phyloP scores from a whole-genome alignment of 2,113 vertebrate species.

The Pungitius pungitius region DNA sequence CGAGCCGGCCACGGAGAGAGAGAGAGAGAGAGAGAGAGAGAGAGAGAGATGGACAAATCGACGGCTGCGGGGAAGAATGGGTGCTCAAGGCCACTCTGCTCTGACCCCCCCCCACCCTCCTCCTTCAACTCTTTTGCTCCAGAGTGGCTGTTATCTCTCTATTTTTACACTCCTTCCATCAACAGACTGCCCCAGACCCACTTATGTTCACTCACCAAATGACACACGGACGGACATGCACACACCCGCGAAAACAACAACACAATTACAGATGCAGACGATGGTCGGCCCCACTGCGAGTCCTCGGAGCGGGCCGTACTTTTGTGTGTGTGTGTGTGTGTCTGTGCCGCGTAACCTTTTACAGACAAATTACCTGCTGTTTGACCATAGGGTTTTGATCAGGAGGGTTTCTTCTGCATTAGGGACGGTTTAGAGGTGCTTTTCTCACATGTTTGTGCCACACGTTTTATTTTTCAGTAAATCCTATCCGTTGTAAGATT shows the following conservation, averaged over 20 bases:
- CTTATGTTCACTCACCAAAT: slow-evolving; percentile 82
- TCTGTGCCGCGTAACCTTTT: slow-evolving; percentile 41
- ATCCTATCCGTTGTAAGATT: too few species aligned
- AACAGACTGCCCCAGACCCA: slow-evolving; percentile 76
- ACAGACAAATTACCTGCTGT: slow-evolving; percentile 44
- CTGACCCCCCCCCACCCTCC: slow-evolving; percentile 43
- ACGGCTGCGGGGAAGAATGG: slow-evolving; percentile 63
- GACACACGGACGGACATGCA: slow-evolving; percentile 61
- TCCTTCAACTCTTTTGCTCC: slow-evolving; percentile 61
- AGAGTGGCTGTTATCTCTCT: slow-evolving; percentile 79
- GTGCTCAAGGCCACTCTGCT: slow-evolving; percentile 71
- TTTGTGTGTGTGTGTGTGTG: slow-evolving; percentile 18
- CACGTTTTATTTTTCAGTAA: slow-evolving; percentile 5
- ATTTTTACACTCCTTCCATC: slow-evolving; percentile 82
- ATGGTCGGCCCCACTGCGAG: slow-evolving; percentile 52
- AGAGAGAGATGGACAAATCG: slow-evolving; percentile 46
- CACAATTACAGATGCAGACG: slow-evolving; percentile 67
- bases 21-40: slow-evolving; percentile 6
- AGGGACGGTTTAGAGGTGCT: slow-evolving; percentile 14
- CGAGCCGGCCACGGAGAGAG: slow-evolving; percentile 17
- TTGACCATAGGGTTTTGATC: slow-evolving; percentile 43
- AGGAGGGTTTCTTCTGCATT: slow-evolving; percentile 15
- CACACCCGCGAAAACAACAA: slow-evolving; percentile 29
- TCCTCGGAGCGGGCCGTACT: slow-evolving; percentile 34
- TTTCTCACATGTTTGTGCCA: slow-evolving; percentile 14